A percentile compares a stretch with the other conserved stretches of the same genome.
These are phyloP conservation scores for Coecobrya sp. DNA, from an alignment of 2,888 invertebrate genomes.

Conservation along the genomic window DNA sequence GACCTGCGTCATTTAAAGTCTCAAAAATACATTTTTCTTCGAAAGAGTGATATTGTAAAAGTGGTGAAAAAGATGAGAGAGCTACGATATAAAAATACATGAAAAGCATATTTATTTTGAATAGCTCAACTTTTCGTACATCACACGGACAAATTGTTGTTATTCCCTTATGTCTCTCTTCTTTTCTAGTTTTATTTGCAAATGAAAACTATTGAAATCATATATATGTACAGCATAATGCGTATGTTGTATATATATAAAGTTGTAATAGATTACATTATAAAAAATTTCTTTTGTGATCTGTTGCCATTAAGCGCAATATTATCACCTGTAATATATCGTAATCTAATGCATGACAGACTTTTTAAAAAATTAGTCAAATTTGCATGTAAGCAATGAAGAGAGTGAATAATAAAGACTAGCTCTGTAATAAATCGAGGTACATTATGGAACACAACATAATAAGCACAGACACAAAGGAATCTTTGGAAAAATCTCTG, in stretches of 20 bases:
- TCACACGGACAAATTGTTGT: constrained; percentile 34
- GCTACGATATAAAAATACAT: constrained; percentile 18
- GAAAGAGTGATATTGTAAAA: constrained; percentile 42
- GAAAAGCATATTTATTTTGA: constrained; percentile 6
- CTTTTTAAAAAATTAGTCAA: constrained; percentile 78
- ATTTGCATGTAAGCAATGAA: constrained; percentile 79
- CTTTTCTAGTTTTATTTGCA: background rate
- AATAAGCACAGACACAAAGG: constrained; percentile 38
- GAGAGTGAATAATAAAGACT: constrained; percentile 45
- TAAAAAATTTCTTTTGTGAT: constrained; percentile 51
- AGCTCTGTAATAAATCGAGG: constrained; percentile 62
- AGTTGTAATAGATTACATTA: constrained; percentile 11
- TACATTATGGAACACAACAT: constrained; percentile 62
- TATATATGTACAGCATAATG: too few species aligned
- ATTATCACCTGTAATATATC: constrained; percentile 72
- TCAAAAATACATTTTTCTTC: constrained; percentile 38
- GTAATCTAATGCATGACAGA: constrained; percentile 82
- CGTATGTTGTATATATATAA: background rate
- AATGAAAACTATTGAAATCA: background rate
- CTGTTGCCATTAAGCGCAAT: constrained; percentile 59
- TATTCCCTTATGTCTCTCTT: background rate
- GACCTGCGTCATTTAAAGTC: constrained; percentile 22
- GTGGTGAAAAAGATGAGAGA: background rate
- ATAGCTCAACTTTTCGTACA: constrained; percentile 10
- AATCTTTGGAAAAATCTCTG: constrained; percentile 16